phyloP scores from a whole-genome alignment of 1,140 invertebrate species.

The Macrobrachium rosenbergii region DNA sequence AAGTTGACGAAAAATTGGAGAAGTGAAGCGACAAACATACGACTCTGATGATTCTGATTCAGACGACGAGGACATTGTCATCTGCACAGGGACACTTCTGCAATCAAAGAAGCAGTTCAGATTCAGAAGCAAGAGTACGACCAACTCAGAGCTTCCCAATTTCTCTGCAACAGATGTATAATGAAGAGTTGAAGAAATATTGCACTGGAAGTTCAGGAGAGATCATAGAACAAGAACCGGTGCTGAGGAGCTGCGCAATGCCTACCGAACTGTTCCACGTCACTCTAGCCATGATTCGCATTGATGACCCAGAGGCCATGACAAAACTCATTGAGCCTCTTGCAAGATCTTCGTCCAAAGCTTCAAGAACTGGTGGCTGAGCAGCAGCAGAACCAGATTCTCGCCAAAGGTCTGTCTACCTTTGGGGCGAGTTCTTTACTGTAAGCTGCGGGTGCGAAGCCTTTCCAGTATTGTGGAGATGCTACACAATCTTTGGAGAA shows the following conservation, averaged over 20 bases:
- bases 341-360: neutral
- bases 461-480: slow-evolving; percentile 40
- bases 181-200: slow-evolving; percentile 44
- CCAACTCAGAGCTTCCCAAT: slow-evolving; percentile 62
- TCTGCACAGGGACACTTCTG: neutral
- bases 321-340: neutral
- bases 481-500: slow-evolving; percentile 26
- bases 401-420: slow-evolving; percentile 53
- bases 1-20: slow-evolving; percentile 60
- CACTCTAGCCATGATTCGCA: slow-evolving; percentile 65
- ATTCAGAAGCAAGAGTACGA: slow-evolving; percentile 32
- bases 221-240: slow-evolving; percentile 60
- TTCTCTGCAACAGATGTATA: slow-evolving; percentile 63
- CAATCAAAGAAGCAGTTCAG: neutral
- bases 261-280: slow-evolving; percentile 62
- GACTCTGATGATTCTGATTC: slow-evolving; percentile 56
- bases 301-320: neutral
- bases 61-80: slow-evolving; percentile 28
- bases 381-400: slow-evolving; percentile 11
- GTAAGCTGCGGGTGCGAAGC: slow-evolving; percentile 48
- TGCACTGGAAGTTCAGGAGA: slow-evolving; percentile 55
- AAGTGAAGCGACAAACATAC: slow-evolving; percentile 12
- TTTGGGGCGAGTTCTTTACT: slow-evolving; percentile 66
- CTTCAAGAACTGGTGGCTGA: neutral
- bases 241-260: slow-evolving; percentile 65